Evolutionary conservation across 2,113 vertebrate genomes (phyloP).

Genomic region (Cochlearius cochlearius): DNA sequence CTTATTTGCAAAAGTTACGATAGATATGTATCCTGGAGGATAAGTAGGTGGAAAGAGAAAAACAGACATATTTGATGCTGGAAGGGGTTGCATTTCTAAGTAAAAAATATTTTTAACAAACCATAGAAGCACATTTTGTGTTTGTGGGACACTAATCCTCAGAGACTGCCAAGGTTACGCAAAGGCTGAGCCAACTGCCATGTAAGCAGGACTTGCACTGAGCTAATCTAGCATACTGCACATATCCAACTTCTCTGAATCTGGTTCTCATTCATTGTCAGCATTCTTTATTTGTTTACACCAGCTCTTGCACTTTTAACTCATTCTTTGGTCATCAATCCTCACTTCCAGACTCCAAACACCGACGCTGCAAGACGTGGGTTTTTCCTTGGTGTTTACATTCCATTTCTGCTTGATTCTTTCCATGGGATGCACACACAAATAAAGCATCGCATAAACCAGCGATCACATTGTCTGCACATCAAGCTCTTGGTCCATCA

Average conservation of each 20-base stretch:
- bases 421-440: not conserved
- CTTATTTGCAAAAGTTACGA: not conserved
- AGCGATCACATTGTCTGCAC: not conserved
- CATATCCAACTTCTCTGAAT: slow-evolving; percentile 42
- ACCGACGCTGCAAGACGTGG: not conserved
- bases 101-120: slow-evolving; percentile 27
- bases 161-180: slow-evolving; percentile 52
- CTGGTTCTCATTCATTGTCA: slow-evolving; percentile 48
- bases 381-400: slow-evolving; percentile 27
- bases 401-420: slow-evolving; percentile 37
- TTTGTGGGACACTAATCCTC: slow-evolving; percentile 42
- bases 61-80: not conserved
- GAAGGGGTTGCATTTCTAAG: slow-evolving; percentile 10
- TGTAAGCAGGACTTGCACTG: slow-evolving; percentile 20
- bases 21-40: not conserved
- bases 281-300: slow-evolving; percentile 63
- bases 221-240: slow-evolving; percentile 35
- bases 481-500: not conserved
- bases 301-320: slow-evolving; percentile 27
- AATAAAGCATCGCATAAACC: not conserved
- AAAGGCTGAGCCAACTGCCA: slow-evolving; percentile 38
- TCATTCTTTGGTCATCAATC: slow-evolving; percentile 14
- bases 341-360: slow-evolving; percentile 16
- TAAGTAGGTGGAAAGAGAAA: slow-evolving; percentile 21
- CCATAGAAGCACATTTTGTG: slow-evolving; percentile 39